Evolutionary conservation across 1,140 invertebrate genomes (phyloP).

Genomic region (Sitobion miscanthi): DNA sequence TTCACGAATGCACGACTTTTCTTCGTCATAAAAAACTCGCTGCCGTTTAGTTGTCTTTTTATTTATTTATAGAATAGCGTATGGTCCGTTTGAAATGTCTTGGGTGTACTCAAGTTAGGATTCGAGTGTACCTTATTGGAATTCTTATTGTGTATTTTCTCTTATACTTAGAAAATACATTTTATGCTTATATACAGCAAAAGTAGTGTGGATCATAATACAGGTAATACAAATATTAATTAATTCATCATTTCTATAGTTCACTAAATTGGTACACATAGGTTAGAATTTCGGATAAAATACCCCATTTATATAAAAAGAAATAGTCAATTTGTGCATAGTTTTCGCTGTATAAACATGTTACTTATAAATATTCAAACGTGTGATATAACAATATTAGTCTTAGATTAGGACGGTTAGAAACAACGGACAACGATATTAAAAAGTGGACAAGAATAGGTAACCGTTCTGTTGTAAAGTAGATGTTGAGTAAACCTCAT

Average conservation of each 20-base stretch:
- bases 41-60: neutral
- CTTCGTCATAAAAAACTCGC: neutral
- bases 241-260: neutral
- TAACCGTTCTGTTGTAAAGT: too few relatives aligned
- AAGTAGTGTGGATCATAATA: neutral
- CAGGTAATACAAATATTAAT: slow-evolving; percentile 9
- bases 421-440: too few relatives aligned
- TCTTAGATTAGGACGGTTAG: too few relatives aligned
- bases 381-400: too few relatives aligned
- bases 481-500: too few relatives aligned
- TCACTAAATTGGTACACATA: neutral
- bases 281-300: neutral
- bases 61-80: slow-evolving; percentile 30
- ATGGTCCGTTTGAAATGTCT: neutral
- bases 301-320: neutral
- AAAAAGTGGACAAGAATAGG: too few relatives aligned
- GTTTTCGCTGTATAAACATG: neutral
- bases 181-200: neutral
- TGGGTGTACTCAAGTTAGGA: neutral
- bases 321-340: neutral
- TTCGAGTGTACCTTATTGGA: neutral
- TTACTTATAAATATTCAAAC: neutral
- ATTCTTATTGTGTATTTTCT: slow-evolving; percentile 2
- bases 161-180: neutral
- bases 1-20: neutral